A percentile compares a stretch with the other conserved stretches of the same genome.
These are phyloP conservation scores for Poecilus cupreus DNA, from an alignment of 2,888 invertebrate genomes.

Conservation along the genomic window DNA sequence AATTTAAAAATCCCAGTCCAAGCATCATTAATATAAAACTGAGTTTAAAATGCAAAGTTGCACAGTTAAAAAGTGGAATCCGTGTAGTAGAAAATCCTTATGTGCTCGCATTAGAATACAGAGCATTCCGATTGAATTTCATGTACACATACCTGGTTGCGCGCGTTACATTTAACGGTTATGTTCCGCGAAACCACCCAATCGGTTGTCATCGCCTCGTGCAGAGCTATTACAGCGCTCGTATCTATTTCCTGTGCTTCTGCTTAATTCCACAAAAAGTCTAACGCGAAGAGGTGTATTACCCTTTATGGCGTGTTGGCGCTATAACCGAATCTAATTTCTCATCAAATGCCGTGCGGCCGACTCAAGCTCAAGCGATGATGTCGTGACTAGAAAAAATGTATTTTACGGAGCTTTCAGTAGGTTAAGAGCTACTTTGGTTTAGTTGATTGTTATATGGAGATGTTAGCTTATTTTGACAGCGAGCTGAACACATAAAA, in stretches of 20 bases:
- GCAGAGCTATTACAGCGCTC: neutral
- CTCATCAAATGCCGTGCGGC: neutral
- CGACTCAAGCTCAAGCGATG: too few relatives aligned
- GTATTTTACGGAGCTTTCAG: neutral
- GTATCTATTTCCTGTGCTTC: neutral
- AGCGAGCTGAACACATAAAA: too few relatives aligned
- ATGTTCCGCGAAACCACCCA: neutral
- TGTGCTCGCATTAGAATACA: slow-evolving; percentile 3
- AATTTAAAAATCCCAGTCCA: too few relatives aligned
- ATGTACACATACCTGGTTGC: slow-evolving; percentile 6
- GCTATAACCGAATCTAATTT: neutral
- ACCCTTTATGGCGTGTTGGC: neutral
- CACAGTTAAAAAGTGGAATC: too few relatives aligned
- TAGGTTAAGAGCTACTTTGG: neutral
- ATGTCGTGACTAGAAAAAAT: neutral
- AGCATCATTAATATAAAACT: too few relatives aligned
- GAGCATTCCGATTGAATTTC: neutral
- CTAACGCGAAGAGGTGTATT: neutral
- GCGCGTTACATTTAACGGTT: slow-evolving; percentile 10
- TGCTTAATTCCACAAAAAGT: neutral
- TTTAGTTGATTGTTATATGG: too few relatives aligned
- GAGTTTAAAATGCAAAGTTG: too few relatives aligned
- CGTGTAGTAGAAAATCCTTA: neutral
- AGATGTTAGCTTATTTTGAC: too few relatives aligned
- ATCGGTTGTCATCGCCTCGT: neutral